Percentiles rank a stretch among this genome's conserved stretches.
phyloP scores from a whole-genome alignment of 2,888 invertebrate species.

The Hydrotaea diabolus region DNA sequence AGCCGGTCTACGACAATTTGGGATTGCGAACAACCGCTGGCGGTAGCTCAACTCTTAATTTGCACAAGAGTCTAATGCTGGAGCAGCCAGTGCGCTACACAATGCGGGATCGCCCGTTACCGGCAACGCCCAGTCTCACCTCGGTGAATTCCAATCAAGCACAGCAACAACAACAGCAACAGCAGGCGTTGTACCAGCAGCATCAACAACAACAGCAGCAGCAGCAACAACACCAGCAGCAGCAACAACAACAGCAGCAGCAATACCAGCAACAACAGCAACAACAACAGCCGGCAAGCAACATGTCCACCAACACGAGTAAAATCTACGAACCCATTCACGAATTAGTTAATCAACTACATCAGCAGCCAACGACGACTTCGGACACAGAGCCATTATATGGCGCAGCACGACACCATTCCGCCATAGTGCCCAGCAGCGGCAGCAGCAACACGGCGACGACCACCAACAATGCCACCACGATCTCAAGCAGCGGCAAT shows the following conservation, averaged over 20 bases:
- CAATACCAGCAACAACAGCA: conserved; percentile 77
- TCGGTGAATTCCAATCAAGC: conserved; percentile 72
- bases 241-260: conserved; percentile 81
- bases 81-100: conserved; percentile 81
- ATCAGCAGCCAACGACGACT: conserved; percentile 69
- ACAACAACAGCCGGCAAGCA: conserved; percentile 78
- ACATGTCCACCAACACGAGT: conserved; percentile 68
- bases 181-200: conserved; percentile 73
- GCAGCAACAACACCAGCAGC: conserved; percentile 71
- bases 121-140: conserved; percentile 83
- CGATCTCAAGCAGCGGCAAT: conserved; percentile 65
- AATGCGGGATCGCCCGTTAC: conserved; percentile 85
- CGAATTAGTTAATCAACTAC: conserved; percentile 75
- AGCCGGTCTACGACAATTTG: conserved; percentile 93
- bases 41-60: conserved; percentile 90
- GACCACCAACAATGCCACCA: conserved; percentile 84
- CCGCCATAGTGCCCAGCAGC: conserved; percentile 75
- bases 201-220: conserved; percentile 79
- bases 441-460: conserved; percentile 81
- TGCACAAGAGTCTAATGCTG: conserved; percentile 84
- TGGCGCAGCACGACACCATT: conserved; percentile 74
- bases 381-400: conserved; percentile 79
- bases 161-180: conserved; percentile 70
- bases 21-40: conserved; percentile 92
- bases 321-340: conserved; percentile 80